phyloP scores from a whole-genome alignment of 2,888 invertebrate genomes.

The Platypus cylindrus region DNA sequence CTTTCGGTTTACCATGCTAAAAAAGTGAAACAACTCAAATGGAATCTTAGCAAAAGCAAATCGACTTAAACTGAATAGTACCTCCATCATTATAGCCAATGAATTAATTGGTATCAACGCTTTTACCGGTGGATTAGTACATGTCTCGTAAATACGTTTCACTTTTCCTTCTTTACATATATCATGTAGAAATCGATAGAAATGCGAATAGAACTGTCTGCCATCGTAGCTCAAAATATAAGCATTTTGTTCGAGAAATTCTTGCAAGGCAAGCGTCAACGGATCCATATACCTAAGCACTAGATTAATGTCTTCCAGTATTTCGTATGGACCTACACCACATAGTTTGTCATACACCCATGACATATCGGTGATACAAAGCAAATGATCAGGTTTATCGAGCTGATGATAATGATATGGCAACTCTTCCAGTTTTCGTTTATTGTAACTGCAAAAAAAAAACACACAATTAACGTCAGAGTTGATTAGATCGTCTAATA shows the following conservation, averaged over 20 bases:
- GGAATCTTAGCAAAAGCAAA: not conserved
- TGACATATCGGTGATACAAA: slow-evolving; percentile 59
- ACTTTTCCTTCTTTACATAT: slow-evolving; percentile 23
- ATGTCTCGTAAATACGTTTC: slow-evolving; percentile 36
- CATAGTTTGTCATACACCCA: slow-evolving; percentile 74
- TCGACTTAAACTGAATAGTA: not conserved
- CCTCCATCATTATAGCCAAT: slow-evolving; percentile 2
- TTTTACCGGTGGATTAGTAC: slow-evolving; percentile 44
- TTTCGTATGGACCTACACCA: slow-evolving; percentile 60
- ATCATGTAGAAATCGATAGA: slow-evolving; percentile 40
- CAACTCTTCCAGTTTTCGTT: slow-evolving; percentile 68
- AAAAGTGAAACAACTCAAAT: slow-evolving; percentile 3
- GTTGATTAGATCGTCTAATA: no score
- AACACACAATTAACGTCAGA: no score
- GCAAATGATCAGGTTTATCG: slow-evolving; percentile 48
- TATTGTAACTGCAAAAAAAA: slow-evolving; percentile 51
- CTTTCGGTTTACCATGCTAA: slow-evolving; percentile 7
- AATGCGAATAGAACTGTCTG: slow-evolving; percentile 66
- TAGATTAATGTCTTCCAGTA: slow-evolving; percentile 63
- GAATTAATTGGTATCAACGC: slow-evolving; percentile 44
- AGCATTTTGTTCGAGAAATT: slow-evolving; percentile 49
- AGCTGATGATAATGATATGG: slow-evolving; percentile 64
- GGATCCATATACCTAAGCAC: slow-evolving; percentile 33
- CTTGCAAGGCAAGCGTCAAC: slow-evolving; percentile 47
- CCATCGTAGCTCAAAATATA: slow-evolving; percentile 69